These are phyloP conservation scores for Chloroceryle aenea DNA, from an alignment of 2,113 vertebrate species.

Conservation along the genomic window DNA sequence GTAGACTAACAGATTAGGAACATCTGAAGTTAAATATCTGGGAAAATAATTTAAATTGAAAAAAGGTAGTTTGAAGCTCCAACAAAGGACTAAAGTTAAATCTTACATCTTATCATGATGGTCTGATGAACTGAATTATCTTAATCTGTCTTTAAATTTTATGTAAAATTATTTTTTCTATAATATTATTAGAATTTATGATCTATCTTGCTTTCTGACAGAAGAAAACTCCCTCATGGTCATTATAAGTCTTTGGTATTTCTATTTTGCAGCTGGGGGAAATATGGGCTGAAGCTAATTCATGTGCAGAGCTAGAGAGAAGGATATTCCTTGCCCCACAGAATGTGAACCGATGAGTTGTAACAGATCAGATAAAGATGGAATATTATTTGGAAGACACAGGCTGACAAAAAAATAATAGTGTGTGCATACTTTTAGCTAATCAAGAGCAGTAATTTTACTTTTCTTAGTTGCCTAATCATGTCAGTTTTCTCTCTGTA, in stretches of 20 bases:
- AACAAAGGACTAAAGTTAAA: not conserved
- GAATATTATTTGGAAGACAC: not conserved
- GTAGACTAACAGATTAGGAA: not conserved
- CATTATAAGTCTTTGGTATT: not conserved
- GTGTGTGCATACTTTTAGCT: not conserved
- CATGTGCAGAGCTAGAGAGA: not conserved
- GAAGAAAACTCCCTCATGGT: not conserved
- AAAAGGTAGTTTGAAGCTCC: not conserved
- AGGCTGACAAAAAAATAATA: not conserved
- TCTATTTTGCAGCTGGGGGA: not conserved
- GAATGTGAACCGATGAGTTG: not conserved
- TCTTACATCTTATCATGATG: not conserved
- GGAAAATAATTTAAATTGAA: not conserved
- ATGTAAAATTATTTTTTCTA: not conserved
- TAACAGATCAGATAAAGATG: not conserved
- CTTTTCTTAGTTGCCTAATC: not conserved
- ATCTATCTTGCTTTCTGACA: not conserved
- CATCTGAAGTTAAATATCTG: not conserved
- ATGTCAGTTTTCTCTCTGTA: not conserved
- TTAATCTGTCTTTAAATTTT: not conserved
- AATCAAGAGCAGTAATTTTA: not conserved
- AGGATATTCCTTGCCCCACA: not conserved
- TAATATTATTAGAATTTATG: not conserved
- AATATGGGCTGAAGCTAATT: not conserved
- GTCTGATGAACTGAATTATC: not conserved